Conservation (phyloP, 2,113 vertebrate genomes). For the Melanerpes aurifrons region DNA sequence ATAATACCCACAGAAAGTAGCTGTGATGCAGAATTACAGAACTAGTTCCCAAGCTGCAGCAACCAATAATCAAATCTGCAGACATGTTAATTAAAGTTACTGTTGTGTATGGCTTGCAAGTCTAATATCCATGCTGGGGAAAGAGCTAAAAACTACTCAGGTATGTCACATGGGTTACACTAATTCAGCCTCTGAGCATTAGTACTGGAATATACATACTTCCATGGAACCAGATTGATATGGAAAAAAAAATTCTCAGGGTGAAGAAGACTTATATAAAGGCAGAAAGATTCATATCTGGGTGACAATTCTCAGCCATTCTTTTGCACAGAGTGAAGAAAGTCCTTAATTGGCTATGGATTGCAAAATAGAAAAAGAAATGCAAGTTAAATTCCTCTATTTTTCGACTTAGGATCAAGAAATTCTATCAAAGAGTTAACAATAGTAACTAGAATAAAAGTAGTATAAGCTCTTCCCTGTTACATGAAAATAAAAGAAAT, state of each 20-base stretch:
- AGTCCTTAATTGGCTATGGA: not conserved
- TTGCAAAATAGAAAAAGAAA: not conserved
- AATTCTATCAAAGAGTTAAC: not conserved
- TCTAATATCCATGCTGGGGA: not conserved
- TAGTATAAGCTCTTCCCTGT: not conserved
- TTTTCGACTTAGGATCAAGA: not conserved
- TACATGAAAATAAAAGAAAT: slow-evolving; percentile 9
- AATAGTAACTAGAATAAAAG: not conserved
- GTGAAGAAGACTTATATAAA: not conserved
- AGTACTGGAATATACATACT: not conserved
- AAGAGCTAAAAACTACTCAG: not conserved
- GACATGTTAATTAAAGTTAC: not conserved
- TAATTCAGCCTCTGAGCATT: not conserved
- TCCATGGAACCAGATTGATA: not conserved
- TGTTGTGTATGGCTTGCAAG: not conserved
- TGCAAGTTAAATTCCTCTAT: not conserved
- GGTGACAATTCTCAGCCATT: not conserved
- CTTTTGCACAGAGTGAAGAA: not conserved
- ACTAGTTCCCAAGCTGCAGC: not conserved
- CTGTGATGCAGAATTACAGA: not conserved
- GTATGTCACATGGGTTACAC: not conserved
- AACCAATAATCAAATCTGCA: not conserved
- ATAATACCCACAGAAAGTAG: not conserved
- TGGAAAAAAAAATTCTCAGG: not conserved
- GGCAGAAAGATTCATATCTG: not conserved